These are phyloP conservation scores for Aleiodes alternator DNA, from an alignment of 2,888 invertebrate genomes.

Conservation along the genomic window DNA sequence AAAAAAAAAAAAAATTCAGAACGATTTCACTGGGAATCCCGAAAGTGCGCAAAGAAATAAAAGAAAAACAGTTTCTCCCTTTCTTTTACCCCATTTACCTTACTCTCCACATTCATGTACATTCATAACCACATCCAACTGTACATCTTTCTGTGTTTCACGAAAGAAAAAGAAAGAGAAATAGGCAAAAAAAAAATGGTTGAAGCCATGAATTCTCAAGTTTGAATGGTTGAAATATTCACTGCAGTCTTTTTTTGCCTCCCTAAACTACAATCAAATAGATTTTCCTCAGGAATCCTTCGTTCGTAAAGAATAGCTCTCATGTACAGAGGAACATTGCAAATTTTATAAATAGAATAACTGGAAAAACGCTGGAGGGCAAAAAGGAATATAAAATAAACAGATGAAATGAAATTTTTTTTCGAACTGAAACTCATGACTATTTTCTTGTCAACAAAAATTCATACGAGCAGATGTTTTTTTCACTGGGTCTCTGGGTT, in stretches of 20 bases:
- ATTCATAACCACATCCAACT: slow-evolving; percentile 25
- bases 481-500: no score
- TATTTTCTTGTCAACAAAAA: no score
- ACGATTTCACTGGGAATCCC: slow-evolving; percentile 19
- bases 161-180: background rate
- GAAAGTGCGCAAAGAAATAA: background rate
- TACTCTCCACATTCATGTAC: slow-evolving; percentile 13
- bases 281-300: no score
- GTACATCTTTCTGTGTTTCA: slow-evolving; percentile 14
- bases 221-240: slow-evolving; percentile 27
- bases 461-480: no score
- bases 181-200: slow-evolving; percentile 3
- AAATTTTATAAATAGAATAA: no score
- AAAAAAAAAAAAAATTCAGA: background rate
- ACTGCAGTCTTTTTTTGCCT: background rate
- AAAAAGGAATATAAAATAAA: no score
- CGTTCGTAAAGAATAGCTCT: no score
- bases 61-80: background rate
- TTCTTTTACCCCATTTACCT: background rate
- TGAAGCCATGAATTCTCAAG: slow-evolving; percentile 26
- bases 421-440: no score
- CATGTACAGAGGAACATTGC: no score
- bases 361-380: no score
- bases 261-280: background rate
- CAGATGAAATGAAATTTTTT: no score